phyloP scores from a whole-genome alignment of 2,888 invertebrate genomes.

The Odontocerum albicorne region DNA sequence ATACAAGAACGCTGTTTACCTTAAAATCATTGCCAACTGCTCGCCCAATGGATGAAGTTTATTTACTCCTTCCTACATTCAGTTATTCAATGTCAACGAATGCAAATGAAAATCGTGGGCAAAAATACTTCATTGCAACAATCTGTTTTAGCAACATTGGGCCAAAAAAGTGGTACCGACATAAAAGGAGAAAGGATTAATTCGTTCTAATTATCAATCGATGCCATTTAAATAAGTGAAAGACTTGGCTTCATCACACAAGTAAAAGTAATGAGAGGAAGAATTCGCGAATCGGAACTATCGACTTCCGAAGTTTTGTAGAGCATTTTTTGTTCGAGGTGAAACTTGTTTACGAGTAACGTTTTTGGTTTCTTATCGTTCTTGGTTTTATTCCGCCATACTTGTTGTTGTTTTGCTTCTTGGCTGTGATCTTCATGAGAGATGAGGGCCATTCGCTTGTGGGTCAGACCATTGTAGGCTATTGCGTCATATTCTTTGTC shows the following conservation, averaged over 20 bases:
- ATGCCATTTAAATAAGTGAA: too few relatives aligned
- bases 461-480: constrained; percentile 9
- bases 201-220: too few relatives aligned
- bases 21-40: too few relatives aligned
- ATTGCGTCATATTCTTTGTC: not conserved
- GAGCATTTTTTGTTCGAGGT: constrained; percentile 35
- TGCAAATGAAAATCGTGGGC: too few relatives aligned
- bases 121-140: too few relatives aligned
- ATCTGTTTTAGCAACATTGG: too few relatives aligned
- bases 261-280: constrained; percentile 32
- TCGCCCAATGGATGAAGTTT: too few relatives aligned
- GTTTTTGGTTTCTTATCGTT: constrained; percentile 13
- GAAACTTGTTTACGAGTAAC: constrained; percentile 32
- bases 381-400: constrained; percentile 4
- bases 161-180: too few relatives aligned
- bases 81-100: too few relatives aligned
- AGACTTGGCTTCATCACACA: constrained; percentile 18
- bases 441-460: constrained; percentile 6
- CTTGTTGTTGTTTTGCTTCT: constrained; percentile 15
- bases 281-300: constrained; percentile 22
- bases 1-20: too few relatives aligned
- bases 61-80: too few relatives aligned
- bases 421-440: constrained; percentile 1
- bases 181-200: too few relatives aligned
- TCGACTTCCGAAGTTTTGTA: constrained; percentile 22